phyloP scores from a whole-genome alignment of 1,140 invertebrate genomes.

The Metopolophium dirhodum region DNA sequence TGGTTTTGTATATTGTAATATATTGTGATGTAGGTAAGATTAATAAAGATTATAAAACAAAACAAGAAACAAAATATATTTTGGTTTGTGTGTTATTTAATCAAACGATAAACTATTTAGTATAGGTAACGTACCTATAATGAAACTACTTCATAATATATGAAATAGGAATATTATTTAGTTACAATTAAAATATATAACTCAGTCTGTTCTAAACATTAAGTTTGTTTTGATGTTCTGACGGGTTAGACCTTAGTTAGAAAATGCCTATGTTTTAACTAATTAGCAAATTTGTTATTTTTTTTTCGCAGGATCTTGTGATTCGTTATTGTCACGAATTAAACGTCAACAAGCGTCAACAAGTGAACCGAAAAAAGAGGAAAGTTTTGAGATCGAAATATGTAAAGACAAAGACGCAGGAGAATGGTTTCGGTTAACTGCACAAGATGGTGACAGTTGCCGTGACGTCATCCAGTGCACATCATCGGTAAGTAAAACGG shows the following conservation, averaged over 20 bases:
- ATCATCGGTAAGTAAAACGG: constrained; percentile 74
- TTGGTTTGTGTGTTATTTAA: background rate
- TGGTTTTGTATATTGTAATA: background rate
- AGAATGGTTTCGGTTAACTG: constrained; percentile 90
- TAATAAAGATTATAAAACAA: background rate
- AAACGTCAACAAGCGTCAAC: constrained; percentile 68
- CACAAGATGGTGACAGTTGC: constrained; percentile 90
- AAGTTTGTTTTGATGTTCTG: too few species aligned
- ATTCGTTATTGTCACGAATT: constrained; percentile 64
- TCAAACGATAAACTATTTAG: background rate
- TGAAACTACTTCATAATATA: background rate
- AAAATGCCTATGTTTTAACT: background rate
- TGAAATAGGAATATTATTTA: background rate
- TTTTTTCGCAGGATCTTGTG: constrained; percentile 43
- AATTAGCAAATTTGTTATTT: background rate
- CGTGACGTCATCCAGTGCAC: constrained; percentile 95
- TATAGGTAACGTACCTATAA: background rate
- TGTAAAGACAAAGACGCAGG: constrained; percentile 95
- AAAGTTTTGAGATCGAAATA: constrained; percentile 84
- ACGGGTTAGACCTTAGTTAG: background rate
- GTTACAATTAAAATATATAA: background rate
- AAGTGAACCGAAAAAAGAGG: constrained; percentile 75
- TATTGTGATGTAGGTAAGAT: background rate
- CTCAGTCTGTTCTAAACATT: background rate
- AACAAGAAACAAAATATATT: background rate